Conservation (phyloP, 2,888 invertebrate species). For the Caenorhabditis doughertyi region DNA sequence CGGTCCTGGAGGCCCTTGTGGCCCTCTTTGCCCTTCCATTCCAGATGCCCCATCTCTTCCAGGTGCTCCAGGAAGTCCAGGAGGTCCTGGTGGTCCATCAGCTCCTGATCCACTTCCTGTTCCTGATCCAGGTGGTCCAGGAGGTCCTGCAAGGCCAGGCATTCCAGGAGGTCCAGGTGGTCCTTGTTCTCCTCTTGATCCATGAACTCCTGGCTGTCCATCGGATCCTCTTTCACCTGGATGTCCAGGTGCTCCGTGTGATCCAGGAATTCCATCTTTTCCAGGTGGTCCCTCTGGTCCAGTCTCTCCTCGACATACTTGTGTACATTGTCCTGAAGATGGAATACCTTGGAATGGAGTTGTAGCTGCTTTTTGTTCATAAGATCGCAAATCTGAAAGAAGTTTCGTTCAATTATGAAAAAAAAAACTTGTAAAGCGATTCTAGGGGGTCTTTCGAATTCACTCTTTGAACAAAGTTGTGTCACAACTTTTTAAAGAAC, state of each 20-base stretch:
- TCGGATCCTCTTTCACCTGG: constrained; percentile 67
- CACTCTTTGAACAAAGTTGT: neutral
- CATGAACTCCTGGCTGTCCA: constrained; percentile 68
- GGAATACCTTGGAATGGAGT: constrained; percentile 34
- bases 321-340: constrained; percentile 54
- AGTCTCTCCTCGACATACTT: constrained; percentile 68
- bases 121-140: constrained; percentile 67
- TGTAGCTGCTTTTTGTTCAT: constrained; percentile 22
- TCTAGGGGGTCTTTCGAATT: constrained; percentile 7
- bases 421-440: neutral
- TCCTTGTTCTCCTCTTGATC: constrained; percentile 70
- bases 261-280: constrained; percentile 72
- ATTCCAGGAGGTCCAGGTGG: constrained; percentile 70
- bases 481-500: too few species aligned
- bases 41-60: constrained; percentile 67
- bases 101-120: constrained; percentile 25
- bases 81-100: constrained; percentile 65
- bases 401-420: neutral
- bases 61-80: constrained; percentile 67
- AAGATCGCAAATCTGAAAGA: constrained; percentile 33
- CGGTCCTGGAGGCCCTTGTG: constrained; percentile 66
- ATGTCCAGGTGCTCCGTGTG: constrained; percentile 71
- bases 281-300: constrained; percentile 73
- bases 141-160: constrained; percentile 63
- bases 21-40: constrained; percentile 48